Percentiles rank a stretch among this genome's conserved stretches.
Evolutionary conservation across 2,113 vertebrate species (phyloP).

Genomic region (Cryptomyrus ogoouensis): DNA sequence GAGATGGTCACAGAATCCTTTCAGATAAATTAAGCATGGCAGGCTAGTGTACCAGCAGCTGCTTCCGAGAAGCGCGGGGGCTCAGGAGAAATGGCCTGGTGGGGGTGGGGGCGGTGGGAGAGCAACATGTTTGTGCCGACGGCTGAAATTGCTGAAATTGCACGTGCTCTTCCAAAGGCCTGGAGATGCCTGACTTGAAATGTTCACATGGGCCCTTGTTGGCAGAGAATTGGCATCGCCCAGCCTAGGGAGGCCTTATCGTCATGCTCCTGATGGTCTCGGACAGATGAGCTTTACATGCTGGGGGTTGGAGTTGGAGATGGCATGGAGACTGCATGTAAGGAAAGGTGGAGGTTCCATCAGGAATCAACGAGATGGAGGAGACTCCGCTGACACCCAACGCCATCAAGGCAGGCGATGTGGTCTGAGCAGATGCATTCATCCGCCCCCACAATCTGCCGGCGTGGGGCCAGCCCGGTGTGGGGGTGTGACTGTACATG

Average conservation of each 20-base stretch:
- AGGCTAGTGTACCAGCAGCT: conserved; percentile 25
- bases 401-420: background rate
- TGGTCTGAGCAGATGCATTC: background rate
- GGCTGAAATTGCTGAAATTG: background rate
- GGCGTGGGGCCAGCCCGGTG: background rate
- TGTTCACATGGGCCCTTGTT: background rate
- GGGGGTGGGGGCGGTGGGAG: too few relatives aligned
- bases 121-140: background rate
- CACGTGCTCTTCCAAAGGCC: background rate
- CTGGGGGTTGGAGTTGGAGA: background rate
- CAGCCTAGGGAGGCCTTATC: background rate
- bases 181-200: background rate
- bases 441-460: background rate
- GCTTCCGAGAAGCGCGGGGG: background rate
- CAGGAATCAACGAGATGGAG: background rate
- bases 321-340: background rate
- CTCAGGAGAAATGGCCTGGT: background rate
- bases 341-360: background rate
- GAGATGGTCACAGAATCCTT: conserved; percentile 14
- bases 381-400: background rate
- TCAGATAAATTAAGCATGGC: conserved; percentile 24
- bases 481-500: background rate
- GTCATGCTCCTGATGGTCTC: background rate
- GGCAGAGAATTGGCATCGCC: background rate
- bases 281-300: background rate